Evolutionary conservation across 2,888 invertebrate species (phyloP).

Genomic region (Brachypalpus laphriformis): DNA sequence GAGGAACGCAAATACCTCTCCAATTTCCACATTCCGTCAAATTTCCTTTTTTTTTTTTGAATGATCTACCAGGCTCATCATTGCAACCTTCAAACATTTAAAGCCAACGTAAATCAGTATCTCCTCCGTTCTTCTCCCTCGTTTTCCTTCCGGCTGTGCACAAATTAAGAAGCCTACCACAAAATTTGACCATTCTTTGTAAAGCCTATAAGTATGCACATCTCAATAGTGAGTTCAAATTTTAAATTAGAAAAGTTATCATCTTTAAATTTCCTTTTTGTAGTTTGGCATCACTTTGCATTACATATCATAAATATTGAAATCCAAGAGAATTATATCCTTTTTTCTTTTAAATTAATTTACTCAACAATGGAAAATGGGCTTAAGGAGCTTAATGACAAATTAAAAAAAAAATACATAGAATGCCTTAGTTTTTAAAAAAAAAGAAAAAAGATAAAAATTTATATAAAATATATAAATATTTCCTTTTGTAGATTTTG

Average conservation of each 20-base stretch:
- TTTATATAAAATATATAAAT: neutral
- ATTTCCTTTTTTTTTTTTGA: too few species aligned
- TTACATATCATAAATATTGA: conserved; percentile 41
- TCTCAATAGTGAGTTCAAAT: neutral
- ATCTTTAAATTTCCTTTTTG: neutral
- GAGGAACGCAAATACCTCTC: too few species aligned
- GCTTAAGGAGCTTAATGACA: conserved; percentile 13
- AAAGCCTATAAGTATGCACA: too few species aligned
- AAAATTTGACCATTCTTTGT: too few species aligned
- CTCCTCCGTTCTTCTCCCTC: too few species aligned
- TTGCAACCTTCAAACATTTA: too few species aligned
- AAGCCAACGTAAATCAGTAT: too few species aligned
- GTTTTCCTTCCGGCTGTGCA: too few species aligned
- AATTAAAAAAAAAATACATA: conserved; percentile 21
- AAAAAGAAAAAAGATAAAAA: conserved; percentile 18
- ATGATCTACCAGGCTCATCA: too few species aligned
- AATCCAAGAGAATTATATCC: neutral
- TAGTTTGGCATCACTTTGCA: conserved; percentile 51
- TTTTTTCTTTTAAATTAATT: conserved; percentile 1
- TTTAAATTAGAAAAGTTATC: neutral
- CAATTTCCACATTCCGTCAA: too few species aligned
- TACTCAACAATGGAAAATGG: conserved; percentile 24
- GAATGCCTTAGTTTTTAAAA: conserved; percentile 53
- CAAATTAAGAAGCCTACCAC: too few species aligned
- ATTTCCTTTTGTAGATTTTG: conserved; percentile 54